Percentiles rank a stretch among this genome's conserved stretches.
phyloP scores from a whole-genome alignment of 2,113 vertebrate genomes.

The Notarius lentiginosus region DNA sequence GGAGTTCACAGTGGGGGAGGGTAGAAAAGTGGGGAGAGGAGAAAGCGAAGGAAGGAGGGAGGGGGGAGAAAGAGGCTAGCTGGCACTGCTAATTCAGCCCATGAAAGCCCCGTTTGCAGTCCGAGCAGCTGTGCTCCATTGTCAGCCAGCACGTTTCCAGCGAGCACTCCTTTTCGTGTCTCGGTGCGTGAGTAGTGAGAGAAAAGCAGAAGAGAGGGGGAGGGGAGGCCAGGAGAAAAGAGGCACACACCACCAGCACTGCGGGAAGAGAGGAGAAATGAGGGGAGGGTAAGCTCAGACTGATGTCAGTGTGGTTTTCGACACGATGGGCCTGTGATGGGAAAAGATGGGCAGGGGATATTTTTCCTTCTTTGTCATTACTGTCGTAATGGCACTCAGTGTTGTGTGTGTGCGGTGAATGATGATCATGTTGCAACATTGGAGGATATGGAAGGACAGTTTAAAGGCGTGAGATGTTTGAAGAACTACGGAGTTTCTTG shows the following conservation, averaged over 20 bases:
- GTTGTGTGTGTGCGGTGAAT: neutral
- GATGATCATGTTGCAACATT: conserved; percentile 21
- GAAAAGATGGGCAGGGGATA: conserved; percentile 24
- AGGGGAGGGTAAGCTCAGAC: conserved; percentile 42
- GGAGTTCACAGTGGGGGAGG: conserved; percentile 37
- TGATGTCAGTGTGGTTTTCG: conserved; percentile 33
- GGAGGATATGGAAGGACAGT: neutral
- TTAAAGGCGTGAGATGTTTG: neutral
- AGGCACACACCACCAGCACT: conserved; percentile 20
- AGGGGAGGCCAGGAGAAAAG: conserved; percentile 4
- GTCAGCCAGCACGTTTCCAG: conserved; percentile 55
- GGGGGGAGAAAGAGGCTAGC: neutral
- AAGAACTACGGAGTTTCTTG: neutral
- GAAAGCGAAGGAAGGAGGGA: neutral
- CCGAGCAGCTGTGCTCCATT: conserved; percentile 59
- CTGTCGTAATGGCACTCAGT: neutral
- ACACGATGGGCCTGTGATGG: conserved; percentile 21
- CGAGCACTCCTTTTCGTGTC: conserved; percentile 41
- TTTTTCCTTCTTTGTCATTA: conserved; percentile 7
- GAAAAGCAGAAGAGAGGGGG: conserved; percentile 18
- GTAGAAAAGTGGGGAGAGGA: neutral
- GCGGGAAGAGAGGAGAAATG: conserved; percentile 25
- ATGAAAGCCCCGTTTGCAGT: conserved; percentile 47
- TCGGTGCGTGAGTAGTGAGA: conserved; percentile 45
- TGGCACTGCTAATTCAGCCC: conserved; percentile 53